These are phyloP conservation scores for Ophion slaviceki DNA, from an alignment of 2,888 invertebrate genomes.

Conservation along the genomic window DNA sequence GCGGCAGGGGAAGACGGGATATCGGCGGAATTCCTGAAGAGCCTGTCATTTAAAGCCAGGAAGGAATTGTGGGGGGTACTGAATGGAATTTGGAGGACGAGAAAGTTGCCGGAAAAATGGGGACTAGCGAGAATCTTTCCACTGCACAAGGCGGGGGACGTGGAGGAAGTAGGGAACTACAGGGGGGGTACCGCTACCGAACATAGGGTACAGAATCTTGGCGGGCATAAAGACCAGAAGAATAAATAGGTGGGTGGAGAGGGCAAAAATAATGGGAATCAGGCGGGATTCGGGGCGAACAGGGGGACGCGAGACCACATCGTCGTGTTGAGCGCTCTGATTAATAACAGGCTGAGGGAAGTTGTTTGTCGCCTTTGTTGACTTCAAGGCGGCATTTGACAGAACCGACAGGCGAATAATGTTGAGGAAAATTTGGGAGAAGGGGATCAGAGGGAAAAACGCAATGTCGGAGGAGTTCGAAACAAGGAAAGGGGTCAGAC, in stretches of 20 bases:
- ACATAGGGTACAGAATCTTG: conserved; percentile 38
- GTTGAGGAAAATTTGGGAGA: conserved; percentile 31
- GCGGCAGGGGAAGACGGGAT: conserved; percentile 34
- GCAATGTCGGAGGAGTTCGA: conserved; percentile 33
- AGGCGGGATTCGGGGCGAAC: conserved; percentile 16
- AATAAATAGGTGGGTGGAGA: conserved; percentile 25
- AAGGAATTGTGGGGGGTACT: not conserved
- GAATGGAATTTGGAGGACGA: conserved; percentile 15
- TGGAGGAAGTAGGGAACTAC: conserved; percentile 22
- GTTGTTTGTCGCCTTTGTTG: not conserved
- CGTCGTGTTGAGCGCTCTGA: conserved; percentile 20
- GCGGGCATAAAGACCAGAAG: conserved; percentile 13
- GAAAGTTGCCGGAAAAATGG: conserved; percentile 29
- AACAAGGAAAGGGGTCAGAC: conserved; percentile 36
- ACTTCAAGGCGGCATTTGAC: conserved; percentile 35
- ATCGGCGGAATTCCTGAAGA: conserved; percentile 30
- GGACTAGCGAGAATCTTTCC: conserved; percentile 16
- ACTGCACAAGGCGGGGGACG: conserved; percentile 27
- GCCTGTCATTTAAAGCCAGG: not conserved
- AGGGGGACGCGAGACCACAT: conserved; percentile 28
- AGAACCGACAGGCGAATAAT: conserved; percentile 12
- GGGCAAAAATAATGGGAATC: conserved; percentile 5
- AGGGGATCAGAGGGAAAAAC: conserved; percentile 24
- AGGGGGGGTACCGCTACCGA: conserved; percentile 26
- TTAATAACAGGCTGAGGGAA: conserved; percentile 21